phyloP scores from a whole-genome alignment of 2,797 vertebrate species.

The Hyperoplus lanceolatus region DNA sequence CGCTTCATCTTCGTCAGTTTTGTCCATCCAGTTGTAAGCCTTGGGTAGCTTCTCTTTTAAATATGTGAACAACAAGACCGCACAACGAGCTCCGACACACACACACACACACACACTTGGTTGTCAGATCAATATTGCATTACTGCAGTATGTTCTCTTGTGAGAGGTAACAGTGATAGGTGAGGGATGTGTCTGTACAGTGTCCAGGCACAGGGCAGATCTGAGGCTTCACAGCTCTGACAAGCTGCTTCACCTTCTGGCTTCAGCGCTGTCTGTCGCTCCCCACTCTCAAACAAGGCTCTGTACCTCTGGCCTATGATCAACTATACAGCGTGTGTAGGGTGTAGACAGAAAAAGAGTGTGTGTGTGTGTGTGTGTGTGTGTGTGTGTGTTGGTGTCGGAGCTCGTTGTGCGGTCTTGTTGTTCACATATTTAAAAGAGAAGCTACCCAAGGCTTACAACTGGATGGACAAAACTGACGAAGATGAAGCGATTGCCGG shows the following conservation, averaged over 20 bases:
- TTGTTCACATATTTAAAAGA: too few species aligned
- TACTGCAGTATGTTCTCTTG: slow-evolving; percentile 77
- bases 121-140: slow-evolving; percentile 84
- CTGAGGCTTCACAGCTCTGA: slow-evolving; percentile 73
- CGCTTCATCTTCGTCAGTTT: too few species aligned
- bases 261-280: slow-evolving; percentile 66
- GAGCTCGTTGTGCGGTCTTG: too few species aligned
- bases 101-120: slow-evolving; percentile 47
- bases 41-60: too few species aligned
- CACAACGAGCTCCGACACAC: too few species aligned
- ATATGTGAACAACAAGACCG: too few species aligned
- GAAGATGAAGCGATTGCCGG: too few species aligned
- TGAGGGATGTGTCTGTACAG: slow-evolving; percentile 67
- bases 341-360: background rate
- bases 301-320: slow-evolving; percentile 48
- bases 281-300: slow-evolving; percentile 43
- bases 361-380: slow-evolving; percentile 15
- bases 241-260: slow-evolving; percentile 68
- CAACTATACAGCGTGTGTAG: slow-evolving; percentile 42
- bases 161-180: slow-evolving; percentile 76
- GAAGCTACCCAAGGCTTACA: too few species aligned
- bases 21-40: too few species aligned
- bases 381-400: too few species aligned
- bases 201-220: slow-evolving; percentile 66
- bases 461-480: too few species aligned